Conservation (phyloP, 2,113 vertebrate genomes). For the Cynoglossus semilaevis region DNA sequence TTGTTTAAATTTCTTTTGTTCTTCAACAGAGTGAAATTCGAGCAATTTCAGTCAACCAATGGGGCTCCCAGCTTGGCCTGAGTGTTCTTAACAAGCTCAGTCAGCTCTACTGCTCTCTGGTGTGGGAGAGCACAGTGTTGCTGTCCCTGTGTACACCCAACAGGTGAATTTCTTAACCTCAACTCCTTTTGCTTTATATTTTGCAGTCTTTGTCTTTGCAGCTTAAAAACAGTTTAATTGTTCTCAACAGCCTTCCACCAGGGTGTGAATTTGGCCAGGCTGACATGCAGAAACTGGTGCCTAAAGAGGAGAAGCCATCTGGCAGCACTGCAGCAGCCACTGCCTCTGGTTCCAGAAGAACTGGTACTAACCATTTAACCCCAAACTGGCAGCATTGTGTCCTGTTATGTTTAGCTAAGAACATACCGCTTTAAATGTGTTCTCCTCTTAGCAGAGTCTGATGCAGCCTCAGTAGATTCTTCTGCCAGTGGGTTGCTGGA, state of each 20-base stretch:
- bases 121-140: slow-evolving; percentile 96
- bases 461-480: slow-evolving; percentile 79
- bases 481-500: slow-evolving; percentile 86
- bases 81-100: slow-evolving; percentile 92
- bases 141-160: slow-evolving; percentile 93
- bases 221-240: neutral
- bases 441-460: slow-evolving; percentile 73
- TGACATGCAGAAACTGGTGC: slow-evolving; percentile 94
- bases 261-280: slow-evolving; percentile 94
- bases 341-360: slow-evolving; percentile 78
- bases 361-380: slow-evolving; percentile 72
- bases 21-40: slow-evolving; percentile 87
- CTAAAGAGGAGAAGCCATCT: slow-evolving; percentile 87
- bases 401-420: neutral
- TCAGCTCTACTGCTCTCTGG: slow-evolving; percentile 92
- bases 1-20: neutral
- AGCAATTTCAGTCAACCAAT: slow-evolving; percentile 94
- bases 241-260: slow-evolving; percentile 80
- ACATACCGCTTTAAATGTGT: neutral
- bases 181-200: neutral
- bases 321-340: slow-evolving; percentile 53
- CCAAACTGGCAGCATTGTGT: neutral
- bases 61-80: slow-evolving; percentile 91
- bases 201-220: neutral
- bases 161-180: slow-evolving; percentile 73